phyloP scores from a whole-genome alignment of 2,888 invertebrate genomes.

The Cepaea hortensis region DNA sequence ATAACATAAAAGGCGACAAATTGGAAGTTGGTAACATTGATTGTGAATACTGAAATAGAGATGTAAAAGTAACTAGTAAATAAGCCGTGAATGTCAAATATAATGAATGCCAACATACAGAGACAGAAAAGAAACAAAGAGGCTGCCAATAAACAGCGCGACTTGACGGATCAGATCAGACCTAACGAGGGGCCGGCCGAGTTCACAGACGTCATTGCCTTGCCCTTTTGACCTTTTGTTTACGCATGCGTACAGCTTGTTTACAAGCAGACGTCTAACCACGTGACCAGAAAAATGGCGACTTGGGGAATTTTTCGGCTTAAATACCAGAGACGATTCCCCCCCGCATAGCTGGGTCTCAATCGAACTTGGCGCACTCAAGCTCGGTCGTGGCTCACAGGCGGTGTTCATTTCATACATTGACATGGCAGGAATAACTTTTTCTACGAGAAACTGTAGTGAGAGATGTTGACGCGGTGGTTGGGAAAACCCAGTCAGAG shows the following conservation, averaged over 20 bases:
- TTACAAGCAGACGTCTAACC: constrained; percentile 45
- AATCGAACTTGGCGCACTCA: constrained; percentile 9
- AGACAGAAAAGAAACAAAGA: too few relatives aligned
- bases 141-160: too few relatives aligned
- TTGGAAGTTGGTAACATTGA: too few relatives aligned
- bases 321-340: not conserved
- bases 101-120: too few relatives aligned
- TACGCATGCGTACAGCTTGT: constrained; percentile 52
- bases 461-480: not conserved
- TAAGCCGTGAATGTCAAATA: too few relatives aligned
- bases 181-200: not conserved
- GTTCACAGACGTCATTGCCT: not conserved
- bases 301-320: constrained; percentile 47
- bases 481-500: constrained; percentile 13
- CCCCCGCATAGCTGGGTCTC: not conserved
- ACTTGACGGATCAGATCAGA: not conserved
- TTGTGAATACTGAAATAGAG: too few relatives aligned
- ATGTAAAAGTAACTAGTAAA: too few relatives aligned
- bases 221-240: constrained; percentile 13
- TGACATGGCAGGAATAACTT: not conserved
- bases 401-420: not conserved
- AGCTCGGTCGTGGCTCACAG: not conserved
- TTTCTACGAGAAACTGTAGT: not conserved
- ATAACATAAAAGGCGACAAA: too few relatives aligned
- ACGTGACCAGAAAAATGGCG: constrained; percentile 50